phyloP scores from a whole-genome alignment of 2,113 vertebrate species.

The Prunella fulvescens region DNA sequence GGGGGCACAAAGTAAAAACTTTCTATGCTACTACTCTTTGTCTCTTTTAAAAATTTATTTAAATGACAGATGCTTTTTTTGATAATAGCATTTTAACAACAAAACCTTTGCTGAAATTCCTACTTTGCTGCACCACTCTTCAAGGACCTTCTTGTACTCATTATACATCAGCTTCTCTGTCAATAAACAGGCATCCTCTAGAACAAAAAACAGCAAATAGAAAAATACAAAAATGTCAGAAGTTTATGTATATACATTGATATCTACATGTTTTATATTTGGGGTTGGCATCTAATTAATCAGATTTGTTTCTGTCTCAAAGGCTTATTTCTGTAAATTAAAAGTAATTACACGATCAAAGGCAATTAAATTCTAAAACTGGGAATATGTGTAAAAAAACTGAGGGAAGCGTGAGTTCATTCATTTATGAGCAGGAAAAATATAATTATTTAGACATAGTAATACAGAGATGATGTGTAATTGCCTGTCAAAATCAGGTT shows the following conservation, averaged over 20 bases:
- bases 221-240: neutral
- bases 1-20: neutral
- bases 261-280: neutral
- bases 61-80: neutral
- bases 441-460: neutral
- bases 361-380: neutral
- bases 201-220: neutral
- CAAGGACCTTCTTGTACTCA: neutral
- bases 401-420: neutral
- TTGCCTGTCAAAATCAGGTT: neutral
- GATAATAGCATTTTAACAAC: neutral
- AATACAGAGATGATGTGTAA: neutral
- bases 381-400: neutral
- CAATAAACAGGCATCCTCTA: neutral
- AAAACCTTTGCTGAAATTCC: neutral
- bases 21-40: neutral
- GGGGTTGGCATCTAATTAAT: neutral
- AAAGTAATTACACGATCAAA: constrained; percentile 24
- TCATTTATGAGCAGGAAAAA: neutral
- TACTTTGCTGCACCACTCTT: neutral
- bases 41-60: neutral
- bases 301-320: neutral
- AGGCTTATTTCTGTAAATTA: neutral
- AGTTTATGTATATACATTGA: neutral
- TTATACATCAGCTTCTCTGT: neutral